Evolutionary conservation across 2,797 vertebrate genomes (phyloP), one percentile per base, ranked within the genome.

Genomic region (Rhadinocentrus ornatus): DNA sequence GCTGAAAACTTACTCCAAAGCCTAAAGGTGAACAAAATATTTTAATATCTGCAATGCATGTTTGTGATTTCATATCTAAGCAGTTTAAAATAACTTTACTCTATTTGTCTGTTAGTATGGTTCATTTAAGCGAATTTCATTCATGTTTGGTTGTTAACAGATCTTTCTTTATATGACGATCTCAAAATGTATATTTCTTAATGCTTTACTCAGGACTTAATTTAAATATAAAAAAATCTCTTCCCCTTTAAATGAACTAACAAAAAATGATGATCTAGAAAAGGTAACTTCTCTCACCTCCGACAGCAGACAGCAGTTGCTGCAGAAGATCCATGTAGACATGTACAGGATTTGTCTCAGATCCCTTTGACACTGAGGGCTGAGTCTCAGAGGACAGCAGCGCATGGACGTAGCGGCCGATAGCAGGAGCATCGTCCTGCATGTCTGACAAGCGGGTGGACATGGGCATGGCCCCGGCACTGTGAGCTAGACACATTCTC

Each of bases 401-500:
- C 0, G 93, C 92, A 83, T 95, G 92, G 74, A 99, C 82, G 12
- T 99, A 99, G 80, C 88, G 94, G 11, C 97, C 97, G 22, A 99
- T 96, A 64, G 96, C 95, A 27, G 98, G 97, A 62, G 98, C 96
- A 12, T 97, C 96, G 65, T 98, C 97, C 80, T 99, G 98, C 98
- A 99, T 99, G 86, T 98, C 97, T 32, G 94, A 91, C 88, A 97
- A 81, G 81, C 93, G 97, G 73, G 95, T 95, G 16, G 96, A 96
- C 75, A 95, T 83, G 60, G 95, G 94, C 1, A 92, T 94, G 81
- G 96, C 94, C 29, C 97, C 97, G 0, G 98, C 96, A 39, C 97
- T 99, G 82, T 97, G 92, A 69, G 96, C 97, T 39, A 99, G 93
- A 89, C 98, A 99, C 97, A 97, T 97, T 86, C 98, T 94, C 87